A percentile compares a stretch with the other conserved stretches of the same genome.
Evolutionary conservation across 2,888 invertebrate species (phyloP).

Genomic region (Hirtodrosophila trivittata): DNA sequence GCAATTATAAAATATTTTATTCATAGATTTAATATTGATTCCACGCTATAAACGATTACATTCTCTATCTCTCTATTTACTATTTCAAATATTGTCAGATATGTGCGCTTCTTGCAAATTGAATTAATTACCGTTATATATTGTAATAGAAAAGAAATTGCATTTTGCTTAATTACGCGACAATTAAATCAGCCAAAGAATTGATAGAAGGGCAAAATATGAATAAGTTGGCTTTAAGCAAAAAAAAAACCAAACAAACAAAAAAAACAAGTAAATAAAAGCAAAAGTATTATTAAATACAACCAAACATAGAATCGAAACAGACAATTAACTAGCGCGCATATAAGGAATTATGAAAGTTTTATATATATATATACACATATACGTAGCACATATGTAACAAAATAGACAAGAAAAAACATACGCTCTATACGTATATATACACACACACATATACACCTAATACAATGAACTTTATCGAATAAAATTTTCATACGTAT

Average conservation of each 20-base stretch:
- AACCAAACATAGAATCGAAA: slow-evolving; percentile 9
- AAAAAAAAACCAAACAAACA: slow-evolving; percentile 45
- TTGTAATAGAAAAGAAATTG: slow-evolving; percentile 6
- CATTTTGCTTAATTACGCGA: slow-evolving; percentile 53
- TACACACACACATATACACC: slow-evolving; percentile 43
- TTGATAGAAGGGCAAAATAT: slow-evolving; percentile 53
- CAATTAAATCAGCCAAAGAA: slow-evolving; percentile 74
- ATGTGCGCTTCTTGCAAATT: slow-evolving; percentile 22
- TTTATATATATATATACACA: slow-evolving; percentile 10
- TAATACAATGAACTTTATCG: slow-evolving; percentile 78
- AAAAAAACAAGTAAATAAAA: slow-evolving; percentile 11
- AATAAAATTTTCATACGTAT: slow-evolving; percentile 80
- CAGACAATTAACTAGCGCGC: slow-evolving; percentile 36
- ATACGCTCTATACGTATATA: slow-evolving; percentile 15
- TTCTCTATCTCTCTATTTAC: slow-evolving; percentile 37
- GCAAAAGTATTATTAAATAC: slow-evolving; percentile 31
- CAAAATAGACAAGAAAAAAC: slow-evolving; percentile 12
- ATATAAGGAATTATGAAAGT: slow-evolving; percentile 21
- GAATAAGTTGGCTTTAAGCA: slow-evolving; percentile 65
- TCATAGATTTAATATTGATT: slow-evolving; percentile 41
- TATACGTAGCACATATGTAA: neutral
- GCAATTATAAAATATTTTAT: slow-evolving; percentile 62
- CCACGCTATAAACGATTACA: slow-evolving; percentile 41
- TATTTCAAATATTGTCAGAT: slow-evolving; percentile 34
- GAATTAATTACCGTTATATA: slow-evolving; percentile 30